A percentile compares a stretch with the other conserved stretches of the same genome.
Conservation (phyloP, 2,888 invertebrate species). For the Craniophora ligustri region DNA sequence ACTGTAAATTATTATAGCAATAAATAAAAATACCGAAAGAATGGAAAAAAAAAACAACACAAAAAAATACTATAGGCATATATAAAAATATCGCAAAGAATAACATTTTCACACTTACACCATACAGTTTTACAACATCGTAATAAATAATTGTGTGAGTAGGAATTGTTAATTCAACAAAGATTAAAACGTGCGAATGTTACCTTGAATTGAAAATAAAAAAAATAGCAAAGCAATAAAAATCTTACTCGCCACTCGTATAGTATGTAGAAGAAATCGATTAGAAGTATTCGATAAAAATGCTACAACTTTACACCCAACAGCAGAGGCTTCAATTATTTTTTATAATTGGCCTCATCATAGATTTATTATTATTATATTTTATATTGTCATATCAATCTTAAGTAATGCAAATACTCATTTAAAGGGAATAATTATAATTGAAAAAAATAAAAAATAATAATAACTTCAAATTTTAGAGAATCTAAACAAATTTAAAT, state of each 20-base stretch:
- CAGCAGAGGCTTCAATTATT: conserved; percentile 10
- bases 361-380: background rate
- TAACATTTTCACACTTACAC: conserved; percentile 29
- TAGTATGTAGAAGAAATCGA: conserved; percentile 25
- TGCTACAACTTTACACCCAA: conserved; percentile 25
- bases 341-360: conserved; percentile 1
- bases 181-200: conserved; percentile 1
- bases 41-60: conserved; percentile 12
- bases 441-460: too few relatives aligned
- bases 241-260: conserved; percentile 1
- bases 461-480: too few relatives aligned
- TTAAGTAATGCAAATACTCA: background rate
- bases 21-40: background rate
- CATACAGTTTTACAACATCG: conserved; percentile 5
- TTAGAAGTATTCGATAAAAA: conserved; percentile 13
- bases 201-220: background rate
- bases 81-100: conserved; percentile 2
- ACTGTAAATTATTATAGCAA: conserved; percentile 19
- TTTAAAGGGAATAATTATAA: too few relatives aligned
- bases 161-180: conserved; percentile 5
- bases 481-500: too few relatives aligned
- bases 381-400: background rate
- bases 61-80: conserved; percentile 5
- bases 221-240: conserved; percentile 3
- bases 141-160: conserved; percentile 29